These are phyloP conservation scores for Auanema sp. DNA, from an alignment of 2,888 invertebrate genomes.

Conservation along the genomic window DNA sequence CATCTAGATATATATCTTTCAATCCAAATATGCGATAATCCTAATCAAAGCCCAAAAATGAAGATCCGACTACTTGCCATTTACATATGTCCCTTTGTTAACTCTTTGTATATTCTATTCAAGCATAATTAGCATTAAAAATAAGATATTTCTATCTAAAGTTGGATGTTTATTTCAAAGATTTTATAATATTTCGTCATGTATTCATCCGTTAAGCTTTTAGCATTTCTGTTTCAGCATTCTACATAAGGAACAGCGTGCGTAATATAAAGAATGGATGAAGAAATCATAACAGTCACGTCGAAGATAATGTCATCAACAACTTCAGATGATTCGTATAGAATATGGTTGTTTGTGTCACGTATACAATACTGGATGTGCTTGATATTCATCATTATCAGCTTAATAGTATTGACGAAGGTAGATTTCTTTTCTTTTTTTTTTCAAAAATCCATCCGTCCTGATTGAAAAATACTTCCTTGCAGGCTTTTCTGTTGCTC, in stretches of 20 bases:
- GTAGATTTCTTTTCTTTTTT: neutral
- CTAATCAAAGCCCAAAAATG: neutral
- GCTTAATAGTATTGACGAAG: neutral
- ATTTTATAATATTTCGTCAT: no score
- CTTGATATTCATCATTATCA: slow-evolving; percentile 28
- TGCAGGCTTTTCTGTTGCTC: slow-evolving; percentile 25
- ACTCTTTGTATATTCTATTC: no score
- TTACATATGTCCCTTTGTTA: neutral
- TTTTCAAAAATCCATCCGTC: no score
- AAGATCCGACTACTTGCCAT: neutral
- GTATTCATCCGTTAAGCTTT: no score
- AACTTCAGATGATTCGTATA: slow-evolving; percentile 1
- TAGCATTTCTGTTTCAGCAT: no score
- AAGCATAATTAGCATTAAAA: neutral
- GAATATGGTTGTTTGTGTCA: slow-evolving; percentile 38
- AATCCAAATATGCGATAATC: neutral
- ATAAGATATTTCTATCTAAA: no score
- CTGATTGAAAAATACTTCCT: neutral
- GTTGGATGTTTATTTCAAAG: no score
- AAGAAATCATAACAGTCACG: neutral
- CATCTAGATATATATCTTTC: no score
- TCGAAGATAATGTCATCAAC: neutral
- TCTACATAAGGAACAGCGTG: no score
- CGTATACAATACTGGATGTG: slow-evolving; percentile 32
- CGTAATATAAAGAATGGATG: no score